Evolutionary conservation across 2,888 invertebrate species (phyloP).

Genomic region (Trissolcus japonicus): DNA sequence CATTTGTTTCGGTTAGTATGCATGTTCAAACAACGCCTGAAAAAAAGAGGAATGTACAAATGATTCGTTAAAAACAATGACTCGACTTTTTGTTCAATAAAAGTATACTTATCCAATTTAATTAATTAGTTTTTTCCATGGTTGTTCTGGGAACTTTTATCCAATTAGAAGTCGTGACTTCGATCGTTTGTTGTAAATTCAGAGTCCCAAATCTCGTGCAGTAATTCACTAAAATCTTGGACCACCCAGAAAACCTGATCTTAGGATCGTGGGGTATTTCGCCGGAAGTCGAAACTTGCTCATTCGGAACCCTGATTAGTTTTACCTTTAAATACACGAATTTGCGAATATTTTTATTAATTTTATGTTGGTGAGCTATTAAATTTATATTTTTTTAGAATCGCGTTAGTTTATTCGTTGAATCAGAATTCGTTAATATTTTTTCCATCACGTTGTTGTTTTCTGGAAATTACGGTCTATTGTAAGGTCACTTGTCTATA

Average conservation of each 20-base stretch:
- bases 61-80: slow-evolving; percentile 48
- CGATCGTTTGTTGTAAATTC: slow-evolving; percentile 58
- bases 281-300: slow-evolving; percentile 55
- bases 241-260: slow-evolving; percentile 57
- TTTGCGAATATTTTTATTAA: slow-evolving; percentile 15
- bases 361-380: background rate
- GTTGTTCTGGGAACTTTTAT: slow-evolving; percentile 39
- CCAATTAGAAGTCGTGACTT: slow-evolving; percentile 59
- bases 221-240: slow-evolving; percentile 57
- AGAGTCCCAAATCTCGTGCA: slow-evolving; percentile 54
- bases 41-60: slow-evolving; percentile 5
- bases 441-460: too few relatives aligned
- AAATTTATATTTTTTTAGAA: too few relatives aligned
- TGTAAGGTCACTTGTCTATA: too few relatives aligned
- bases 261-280: slow-evolving; percentile 54
- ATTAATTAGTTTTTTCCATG: slow-evolving; percentile 49
- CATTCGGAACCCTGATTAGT: slow-evolving; percentile 32
- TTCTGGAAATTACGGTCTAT: too few relatives aligned
- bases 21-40: slow-evolving; percentile 6
- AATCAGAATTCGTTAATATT: too few relatives aligned
- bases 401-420: too few relatives aligned
- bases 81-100: slow-evolving; percentile 30
- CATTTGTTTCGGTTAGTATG: background rate
- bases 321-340: slow-evolving; percentile 34
- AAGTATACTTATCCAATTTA: slow-evolving; percentile 44